These are phyloP conservation scores for Micropoecilia bifurca DNA, from an alignment of 2,797 vertebrate species.

Conservation along the genomic window DNA sequence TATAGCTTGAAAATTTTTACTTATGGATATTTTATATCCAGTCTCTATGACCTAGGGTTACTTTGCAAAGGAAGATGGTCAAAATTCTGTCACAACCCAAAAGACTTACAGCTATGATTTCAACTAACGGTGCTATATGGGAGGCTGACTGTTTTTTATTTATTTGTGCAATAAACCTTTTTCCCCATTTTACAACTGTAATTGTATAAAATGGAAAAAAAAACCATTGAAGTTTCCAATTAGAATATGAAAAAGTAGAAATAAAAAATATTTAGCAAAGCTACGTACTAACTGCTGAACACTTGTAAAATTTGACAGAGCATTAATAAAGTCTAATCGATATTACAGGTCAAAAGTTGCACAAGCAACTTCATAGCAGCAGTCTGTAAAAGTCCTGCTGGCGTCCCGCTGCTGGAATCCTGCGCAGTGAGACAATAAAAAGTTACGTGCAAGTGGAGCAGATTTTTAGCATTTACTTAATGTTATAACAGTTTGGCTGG, in stretches of 20 bases:
- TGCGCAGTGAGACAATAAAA: constrained; percentile 7
- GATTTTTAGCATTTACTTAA: neutral
- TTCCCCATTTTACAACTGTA: no score
- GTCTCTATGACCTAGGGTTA: neutral
- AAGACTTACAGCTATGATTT: neutral
- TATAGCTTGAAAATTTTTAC: neutral
- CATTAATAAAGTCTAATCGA: neutral
- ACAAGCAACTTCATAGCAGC: neutral
- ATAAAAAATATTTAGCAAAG: neutral
- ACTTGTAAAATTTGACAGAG: neutral
- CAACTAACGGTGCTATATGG: neutral
- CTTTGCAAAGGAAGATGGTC: neutral
- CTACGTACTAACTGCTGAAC: neutral
- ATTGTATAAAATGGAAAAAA: neutral
- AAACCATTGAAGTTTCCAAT: neutral
- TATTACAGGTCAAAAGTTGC: neutral
- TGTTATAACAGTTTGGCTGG: neutral
- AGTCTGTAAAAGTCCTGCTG: constrained; percentile 11
- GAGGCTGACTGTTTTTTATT: neutral
- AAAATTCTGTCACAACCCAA: neutral
- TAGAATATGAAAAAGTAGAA: neutral
- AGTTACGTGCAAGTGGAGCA: neutral
- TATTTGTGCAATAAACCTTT: neutral
- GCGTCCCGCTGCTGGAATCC: neutral
- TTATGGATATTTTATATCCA: neutral